Conservation (phyloP, 2,113 vertebrate species). For the Anhinga rufa region DNA sequence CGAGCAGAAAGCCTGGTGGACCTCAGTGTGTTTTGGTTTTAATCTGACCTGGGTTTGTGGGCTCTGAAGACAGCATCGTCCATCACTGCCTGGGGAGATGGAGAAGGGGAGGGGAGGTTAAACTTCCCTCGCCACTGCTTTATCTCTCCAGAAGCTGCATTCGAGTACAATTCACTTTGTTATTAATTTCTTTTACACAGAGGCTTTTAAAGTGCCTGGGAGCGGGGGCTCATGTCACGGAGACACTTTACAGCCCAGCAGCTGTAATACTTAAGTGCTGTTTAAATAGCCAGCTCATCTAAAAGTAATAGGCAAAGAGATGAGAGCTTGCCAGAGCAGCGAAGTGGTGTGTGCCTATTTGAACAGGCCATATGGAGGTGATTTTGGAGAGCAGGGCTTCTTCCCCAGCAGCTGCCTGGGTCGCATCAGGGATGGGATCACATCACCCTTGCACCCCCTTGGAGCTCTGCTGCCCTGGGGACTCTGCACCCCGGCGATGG, state of each 20-base stretch:
- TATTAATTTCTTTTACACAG: not conserved
- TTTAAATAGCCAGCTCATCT: not conserved
- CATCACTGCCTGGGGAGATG: not conserved
- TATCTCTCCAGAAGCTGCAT: not conserved
- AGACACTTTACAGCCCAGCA: not conserved
- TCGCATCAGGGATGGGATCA: fast-evolving
- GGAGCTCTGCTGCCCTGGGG: not conserved
- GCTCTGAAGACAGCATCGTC: not conserved
- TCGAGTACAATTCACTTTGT: not conserved
- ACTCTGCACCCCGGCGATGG: fast-evolving
- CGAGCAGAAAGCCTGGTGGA: not conserved
- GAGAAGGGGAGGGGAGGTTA: not conserved
- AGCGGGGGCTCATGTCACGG: not conserved
- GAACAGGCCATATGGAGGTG: fast-evolving
- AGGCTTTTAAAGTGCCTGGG: not conserved
- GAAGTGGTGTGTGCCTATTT: fast-evolving
- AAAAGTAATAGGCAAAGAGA: not conserved
- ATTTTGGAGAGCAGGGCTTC: not conserved
- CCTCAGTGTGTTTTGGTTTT: not conserved
- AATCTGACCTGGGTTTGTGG: not conserved
- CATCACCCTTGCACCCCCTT: fast-evolving
- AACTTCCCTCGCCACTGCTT: not conserved
- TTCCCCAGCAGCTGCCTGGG: not conserved
- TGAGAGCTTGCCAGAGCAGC: not conserved
- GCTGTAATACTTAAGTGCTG: not conserved